Percentiles rank a stretch among this genome's conserved stretches.
These are phyloP conservation scores for Meriones unguiculatus DNA, from an alignment of 2,113 vertebrate species.

Conservation along the genomic window DNA sequence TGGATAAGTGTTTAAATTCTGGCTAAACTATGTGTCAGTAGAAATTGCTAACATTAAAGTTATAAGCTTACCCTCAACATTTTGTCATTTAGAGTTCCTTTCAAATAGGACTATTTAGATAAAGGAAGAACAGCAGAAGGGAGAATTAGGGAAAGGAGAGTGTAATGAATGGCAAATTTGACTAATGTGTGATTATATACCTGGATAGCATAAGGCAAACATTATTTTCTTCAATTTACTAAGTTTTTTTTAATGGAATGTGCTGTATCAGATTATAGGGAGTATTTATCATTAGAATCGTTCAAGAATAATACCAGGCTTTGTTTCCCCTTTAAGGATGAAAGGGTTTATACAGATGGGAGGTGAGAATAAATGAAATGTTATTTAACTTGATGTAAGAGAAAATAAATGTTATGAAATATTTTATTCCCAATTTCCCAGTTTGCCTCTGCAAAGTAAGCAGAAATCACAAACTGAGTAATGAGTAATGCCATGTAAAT, in stretches of 20 bases:
- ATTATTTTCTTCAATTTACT: not conserved
- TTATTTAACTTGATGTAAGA: constrained; percentile 13
- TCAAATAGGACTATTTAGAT: not conserved
- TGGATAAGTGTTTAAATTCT: not conserved
- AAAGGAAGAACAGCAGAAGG: not conserved
- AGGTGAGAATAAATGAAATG: constrained; percentile 36
- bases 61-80: not conserved
- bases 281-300: not conserved
- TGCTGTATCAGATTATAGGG: not conserved
- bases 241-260: not conserved
- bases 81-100: not conserved
- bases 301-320: not conserved
- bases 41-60: not conserved
- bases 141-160: not conserved
- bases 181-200: not conserved
- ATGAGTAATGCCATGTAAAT: not conserved
- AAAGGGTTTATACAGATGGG: not conserved
- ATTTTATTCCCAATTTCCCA: not conserved
- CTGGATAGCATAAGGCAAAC: not conserved
- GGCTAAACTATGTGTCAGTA: not conserved
- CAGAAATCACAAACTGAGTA: not conserved
- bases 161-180: not conserved
- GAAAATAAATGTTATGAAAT: not conserved
- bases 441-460: not conserved
- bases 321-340: not conserved